phyloP scores from a whole-genome alignment of 2,797 vertebrate species.

The Microcaecilia unicolor region DNA sequence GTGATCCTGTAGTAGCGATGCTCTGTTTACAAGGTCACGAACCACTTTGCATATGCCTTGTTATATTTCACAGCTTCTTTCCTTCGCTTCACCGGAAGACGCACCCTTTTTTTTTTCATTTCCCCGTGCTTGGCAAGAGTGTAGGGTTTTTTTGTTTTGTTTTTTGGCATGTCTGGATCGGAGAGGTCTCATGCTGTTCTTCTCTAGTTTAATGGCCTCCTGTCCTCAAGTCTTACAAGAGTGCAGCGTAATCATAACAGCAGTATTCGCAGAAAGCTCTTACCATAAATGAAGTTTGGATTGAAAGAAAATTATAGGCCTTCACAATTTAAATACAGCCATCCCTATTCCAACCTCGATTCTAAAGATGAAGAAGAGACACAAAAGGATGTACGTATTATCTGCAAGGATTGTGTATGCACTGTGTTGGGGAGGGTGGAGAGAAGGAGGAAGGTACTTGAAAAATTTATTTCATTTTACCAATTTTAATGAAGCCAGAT shows the following conservation, averaged over 20 bases:
- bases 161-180: constrained; percentile 10
- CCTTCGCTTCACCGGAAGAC: constrained; percentile 20
- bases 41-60: constrained; percentile 2
- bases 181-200: constrained; percentile 22
- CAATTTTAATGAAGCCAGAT: constrained; percentile 37
- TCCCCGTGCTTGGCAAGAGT: constrained; percentile 12
- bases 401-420: constrained; percentile 40
- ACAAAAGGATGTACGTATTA: constrained; percentile 27
- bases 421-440: constrained; percentile 8
- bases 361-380: constrained; percentile 19
- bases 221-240: constrained; percentile 24
- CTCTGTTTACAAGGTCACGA: constrained; percentile 13
- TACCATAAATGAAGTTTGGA: constrained; percentile 46
- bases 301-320: constrained; percentile 51
- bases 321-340: constrained; percentile 37
- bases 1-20: background rate
- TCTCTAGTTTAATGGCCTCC: constrained; percentile 34
- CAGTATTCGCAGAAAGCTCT: constrained; percentile 34
- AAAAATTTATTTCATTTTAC: constrained; percentile 40
- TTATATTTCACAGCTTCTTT: constrained; percentile 32
- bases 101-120: constrained; percentile 7
- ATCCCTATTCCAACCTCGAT: constrained; percentile 24
- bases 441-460: constrained; percentile 38
- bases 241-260: constrained; percentile 27
- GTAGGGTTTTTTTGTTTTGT: too few species aligned